Evolutionary conservation across 2,113 vertebrate genomes (phyloP), one percentile per base, ranked within the genome.

Genomic region (Puntigrus tetrazona): DNA sequence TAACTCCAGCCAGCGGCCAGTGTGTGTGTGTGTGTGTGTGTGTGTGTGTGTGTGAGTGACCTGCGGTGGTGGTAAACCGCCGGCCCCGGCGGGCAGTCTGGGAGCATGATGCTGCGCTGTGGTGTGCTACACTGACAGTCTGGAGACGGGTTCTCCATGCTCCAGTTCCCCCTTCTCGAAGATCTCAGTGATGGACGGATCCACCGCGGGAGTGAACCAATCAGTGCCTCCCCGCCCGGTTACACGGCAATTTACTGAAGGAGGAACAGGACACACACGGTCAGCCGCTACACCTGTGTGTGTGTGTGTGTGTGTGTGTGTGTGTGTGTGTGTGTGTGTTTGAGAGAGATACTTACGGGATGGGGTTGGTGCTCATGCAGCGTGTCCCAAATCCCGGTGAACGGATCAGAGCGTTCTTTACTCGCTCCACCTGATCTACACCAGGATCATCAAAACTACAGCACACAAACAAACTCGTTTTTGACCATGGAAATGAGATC

Each of bases 351-450:
- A 96, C 98, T 97, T 88, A 99, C 98, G 90, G 95, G 90, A 98
- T 96, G 1, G 96, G 95, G 86, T 96, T 86, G 88, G 94, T 95
- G 31, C 91, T 83, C 97, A 99, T 98, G 90, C 98, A 99, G 7
- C 97, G 96, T 0, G 96, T 99, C 16, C 98, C 98, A 83, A 99
- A 97, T 27, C 97, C 98, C 5, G 98, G 98, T 18, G 94, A 93
- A 83, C 92, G 91, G 75, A 96, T 93, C 87, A 99, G 93, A 3
- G 96, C 95, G 0, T 95, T 94, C 77, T 95, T 89, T 89, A 98
- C 95, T 3, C 77, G 91, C 84, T 93, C 92, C 86, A 95, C 96
- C 78, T 94, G 90, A 1, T 11, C 8, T 34, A 96, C 95, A 76
- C 93, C 94, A 1, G 95, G 94, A 25, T 91, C 92, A 25, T 99